A percentile compares a stretch with the other conserved stretches of the same genome.
phyloP scores from a whole-genome alignment of 2,113 vertebrate species.

The Ginglymostoma cirratum region DNA sequence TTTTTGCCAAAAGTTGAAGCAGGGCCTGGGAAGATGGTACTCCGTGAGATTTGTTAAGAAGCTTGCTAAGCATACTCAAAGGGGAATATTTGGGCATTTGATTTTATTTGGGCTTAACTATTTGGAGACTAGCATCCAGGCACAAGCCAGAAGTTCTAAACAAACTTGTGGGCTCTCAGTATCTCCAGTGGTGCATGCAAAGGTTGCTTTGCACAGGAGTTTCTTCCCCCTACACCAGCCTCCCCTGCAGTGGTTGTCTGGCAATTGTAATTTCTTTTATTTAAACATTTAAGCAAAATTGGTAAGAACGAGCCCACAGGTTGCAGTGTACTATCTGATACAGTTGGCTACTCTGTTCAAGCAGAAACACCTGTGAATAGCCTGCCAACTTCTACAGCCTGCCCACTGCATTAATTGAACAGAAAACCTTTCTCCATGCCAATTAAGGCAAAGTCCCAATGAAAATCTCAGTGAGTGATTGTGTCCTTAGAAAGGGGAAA shows the following conservation, averaged over 20 bases:
- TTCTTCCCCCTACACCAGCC: background rate
- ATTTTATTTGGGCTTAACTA: background rate
- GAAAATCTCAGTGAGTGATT: background rate
- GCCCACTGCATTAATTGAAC: too few relatives aligned
- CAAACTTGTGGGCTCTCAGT: background rate
- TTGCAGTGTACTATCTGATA: too few relatives aligned
- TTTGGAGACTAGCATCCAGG: background rate
- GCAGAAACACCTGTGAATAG: too few relatives aligned
- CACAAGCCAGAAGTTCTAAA: background rate
- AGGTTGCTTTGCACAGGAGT: background rate
- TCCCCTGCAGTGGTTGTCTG: too few relatives aligned
- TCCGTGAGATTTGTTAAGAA: background rate
- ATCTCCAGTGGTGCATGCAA: background rate
- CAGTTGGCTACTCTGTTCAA: too few relatives aligned
- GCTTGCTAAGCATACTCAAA: background rate
- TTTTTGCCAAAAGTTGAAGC: background rate
- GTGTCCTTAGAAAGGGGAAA: too few relatives aligned
- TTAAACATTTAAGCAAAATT: too few relatives aligned
- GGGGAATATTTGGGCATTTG: background rate
- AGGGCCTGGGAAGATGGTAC: background rate
- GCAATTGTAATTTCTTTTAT: too few relatives aligned
- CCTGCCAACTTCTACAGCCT: too few relatives aligned
- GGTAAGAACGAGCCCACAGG: too few relatives aligned
- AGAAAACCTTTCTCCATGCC: too few relatives aligned
- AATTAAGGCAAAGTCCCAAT: background rate